phyloP scores from a whole-genome alignment of 2,888 invertebrate genomes.

The Gari tellinella region DNA sequence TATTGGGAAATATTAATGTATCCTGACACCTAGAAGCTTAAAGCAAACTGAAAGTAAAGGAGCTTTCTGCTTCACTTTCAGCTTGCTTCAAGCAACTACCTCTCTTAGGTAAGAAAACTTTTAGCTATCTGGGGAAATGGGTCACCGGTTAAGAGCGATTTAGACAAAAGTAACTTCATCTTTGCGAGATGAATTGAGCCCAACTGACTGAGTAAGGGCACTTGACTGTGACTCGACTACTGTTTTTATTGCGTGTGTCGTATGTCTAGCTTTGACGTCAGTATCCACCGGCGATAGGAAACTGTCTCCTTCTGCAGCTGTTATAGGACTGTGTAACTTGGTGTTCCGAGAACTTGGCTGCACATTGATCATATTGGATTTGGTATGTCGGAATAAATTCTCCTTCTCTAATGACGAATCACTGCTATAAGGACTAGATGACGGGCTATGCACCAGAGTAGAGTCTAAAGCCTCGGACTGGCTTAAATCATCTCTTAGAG shows the following conservation, averaged over 20 bases:
- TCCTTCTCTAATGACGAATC: conserved; percentile 58
- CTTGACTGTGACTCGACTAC: not conserved
- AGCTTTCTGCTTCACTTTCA: too few species aligned
- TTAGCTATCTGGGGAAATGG: too few species aligned
- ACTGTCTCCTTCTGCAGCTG: conserved; percentile 25
- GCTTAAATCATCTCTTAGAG: conserved; percentile 35
- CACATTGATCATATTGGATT: conserved; percentile 20
- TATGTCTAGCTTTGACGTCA: conserved; percentile 45
- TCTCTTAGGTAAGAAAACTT: too few species aligned
- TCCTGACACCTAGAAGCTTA: too few species aligned
- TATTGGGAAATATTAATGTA: too few species aligned
- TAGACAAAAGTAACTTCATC: conserved; percentile 57
- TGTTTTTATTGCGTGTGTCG: conserved; percentile 20
- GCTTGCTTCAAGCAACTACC: too few species aligned
- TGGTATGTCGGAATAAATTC: conserved; percentile 38
- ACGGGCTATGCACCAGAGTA: conserved; percentile 36
- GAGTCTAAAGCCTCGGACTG: conserved; percentile 41
- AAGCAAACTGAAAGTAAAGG: too few species aligned
- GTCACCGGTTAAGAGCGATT: too few species aligned
- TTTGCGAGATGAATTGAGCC: conserved; percentile 13
- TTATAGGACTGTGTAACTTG: conserved; percentile 50
- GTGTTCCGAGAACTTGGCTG: conserved; percentile 51
- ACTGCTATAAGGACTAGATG: conserved; percentile 46
- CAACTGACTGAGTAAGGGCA: conserved; percentile 13
- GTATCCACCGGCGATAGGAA: conserved; percentile 55